Base-by-base conservation (phyloP, 2,888 invertebrate species). In the Muscina levida region DNA sequence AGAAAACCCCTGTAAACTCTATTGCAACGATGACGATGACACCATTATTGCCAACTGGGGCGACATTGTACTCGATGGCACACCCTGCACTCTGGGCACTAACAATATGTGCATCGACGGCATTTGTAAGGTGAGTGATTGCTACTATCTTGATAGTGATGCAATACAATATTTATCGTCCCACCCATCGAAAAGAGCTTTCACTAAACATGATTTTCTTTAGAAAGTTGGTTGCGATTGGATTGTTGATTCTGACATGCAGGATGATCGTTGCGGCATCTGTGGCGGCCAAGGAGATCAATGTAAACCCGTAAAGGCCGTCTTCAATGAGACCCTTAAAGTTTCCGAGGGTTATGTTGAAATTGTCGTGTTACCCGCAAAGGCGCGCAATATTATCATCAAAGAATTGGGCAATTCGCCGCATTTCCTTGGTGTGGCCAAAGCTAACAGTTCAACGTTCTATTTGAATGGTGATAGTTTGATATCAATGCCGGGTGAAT, bases 191-290 rank as follows among this genome's bases (percentile, higher is more conserved):
- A 42, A 66, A 31, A 26, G n/a, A 31, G 31, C 31, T 75, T 84
- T 83, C 83, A 86, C 85, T 86, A 82, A 83, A 72, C 71, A n/a
- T 76, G 91, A 91, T 83, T 91, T 92, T 83, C 92, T 93, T 86
- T 92, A 97, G 94, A 94, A 94, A 91, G 95, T 97, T 70, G 96
- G 97, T n/a, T 97, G 97, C 91, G 97, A 97, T 91, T 97, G 97
- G 96, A 91, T 93, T 71, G 94, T 97, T 62, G 95, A 95, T 87
- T 97, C 97, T 0, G 93, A 93, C 70, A 92, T 94, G 37, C 92
- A 93, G 85, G 96, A 96, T 86, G 97, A 97, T 90, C 93, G 94
- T 59, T 97, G 97, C 88, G 97, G 97, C 5, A 92, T 96, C 67
- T 97, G 97, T 87, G 95, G 95, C 85, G 97, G 97, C 4, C 94